Conservation (phyloP, 2,113 vertebrate species). For the Vireo altiloquus region DNA sequence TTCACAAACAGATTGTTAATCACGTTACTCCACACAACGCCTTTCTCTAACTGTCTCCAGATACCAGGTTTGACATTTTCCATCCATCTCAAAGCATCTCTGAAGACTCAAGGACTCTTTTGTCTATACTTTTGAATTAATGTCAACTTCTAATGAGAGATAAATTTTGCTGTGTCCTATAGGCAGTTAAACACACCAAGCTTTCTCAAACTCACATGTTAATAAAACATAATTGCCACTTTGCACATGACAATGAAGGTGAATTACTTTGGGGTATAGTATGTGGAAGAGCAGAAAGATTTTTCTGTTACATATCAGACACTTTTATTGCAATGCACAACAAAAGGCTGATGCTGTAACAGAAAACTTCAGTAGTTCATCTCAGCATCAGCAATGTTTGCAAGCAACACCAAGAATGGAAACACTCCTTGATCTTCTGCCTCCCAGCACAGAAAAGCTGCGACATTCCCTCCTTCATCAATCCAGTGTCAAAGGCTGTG, state of each 20-base stretch:
- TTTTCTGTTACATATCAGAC: neutral
- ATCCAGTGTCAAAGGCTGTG: neutral
- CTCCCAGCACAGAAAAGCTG: neutral
- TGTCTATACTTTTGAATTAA: neutral
- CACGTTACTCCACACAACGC: fast-evolving
- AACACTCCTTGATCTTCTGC: neutral
- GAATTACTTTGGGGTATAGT: neutral
- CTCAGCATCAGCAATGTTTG: neutral
- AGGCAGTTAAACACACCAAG: neutral
- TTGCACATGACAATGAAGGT: neutral
- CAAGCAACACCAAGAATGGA: neutral
- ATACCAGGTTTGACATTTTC: neutral
- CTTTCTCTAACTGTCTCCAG: neutral
- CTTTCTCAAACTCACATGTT: neutral
- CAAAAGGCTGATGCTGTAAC: neutral
- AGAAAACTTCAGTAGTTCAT: neutral
- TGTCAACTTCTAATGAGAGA: neutral
- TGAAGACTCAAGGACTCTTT: neutral
- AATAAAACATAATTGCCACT: neutral
- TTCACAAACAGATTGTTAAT: neutral
- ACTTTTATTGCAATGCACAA: neutral
- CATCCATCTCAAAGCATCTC: neutral
- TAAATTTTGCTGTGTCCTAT: neutral
- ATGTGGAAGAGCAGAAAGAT: neutral
- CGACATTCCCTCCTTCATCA: neutral